A percentile compares a stretch with the other conserved stretches of the same genome.
These are phyloP conservation scores for Threskiornis aethiopicus DNA, from an alignment of 2,797 vertebrate species.

Conservation along the genomic window DNA sequence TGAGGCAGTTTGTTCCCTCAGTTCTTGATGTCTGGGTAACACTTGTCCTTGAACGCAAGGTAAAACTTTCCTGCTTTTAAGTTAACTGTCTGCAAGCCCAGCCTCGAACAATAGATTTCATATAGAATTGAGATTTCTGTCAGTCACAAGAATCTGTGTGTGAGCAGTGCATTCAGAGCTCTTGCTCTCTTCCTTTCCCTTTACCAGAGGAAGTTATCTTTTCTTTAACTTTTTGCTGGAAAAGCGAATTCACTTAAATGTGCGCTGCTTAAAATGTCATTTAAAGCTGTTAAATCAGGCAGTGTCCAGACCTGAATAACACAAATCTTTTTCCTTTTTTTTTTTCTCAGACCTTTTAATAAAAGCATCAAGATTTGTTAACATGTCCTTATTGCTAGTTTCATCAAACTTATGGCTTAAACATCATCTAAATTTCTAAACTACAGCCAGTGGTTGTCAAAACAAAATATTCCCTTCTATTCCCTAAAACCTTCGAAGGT, in stretches of 20 bases:
- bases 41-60: background rate
- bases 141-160: background rate
- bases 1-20: background rate
- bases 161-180: background rate
- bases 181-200: background rate
- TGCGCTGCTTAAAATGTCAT: background rate
- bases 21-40: background rate
- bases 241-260: background rate
- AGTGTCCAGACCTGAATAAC: background rate
- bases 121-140: background rate
- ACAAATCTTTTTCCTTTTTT: fast-evolving
- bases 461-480: background rate
- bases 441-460: background rate
- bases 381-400: background rate
- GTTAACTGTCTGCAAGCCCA: background rate
- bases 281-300: background rate
- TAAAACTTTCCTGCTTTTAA: background rate
- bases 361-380: background rate
- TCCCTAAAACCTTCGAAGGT: background rate
- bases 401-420: background rate
- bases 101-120: background rate
- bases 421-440: background rate
- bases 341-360: background rate
- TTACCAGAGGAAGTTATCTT: background rate
- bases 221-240: background rate